Percentiles rank a stretch among this genome's conserved stretches.
Evolutionary conservation across 2,113 vertebrate species (phyloP).

Genomic region (Mesembrinibis cayennensis): DNA sequence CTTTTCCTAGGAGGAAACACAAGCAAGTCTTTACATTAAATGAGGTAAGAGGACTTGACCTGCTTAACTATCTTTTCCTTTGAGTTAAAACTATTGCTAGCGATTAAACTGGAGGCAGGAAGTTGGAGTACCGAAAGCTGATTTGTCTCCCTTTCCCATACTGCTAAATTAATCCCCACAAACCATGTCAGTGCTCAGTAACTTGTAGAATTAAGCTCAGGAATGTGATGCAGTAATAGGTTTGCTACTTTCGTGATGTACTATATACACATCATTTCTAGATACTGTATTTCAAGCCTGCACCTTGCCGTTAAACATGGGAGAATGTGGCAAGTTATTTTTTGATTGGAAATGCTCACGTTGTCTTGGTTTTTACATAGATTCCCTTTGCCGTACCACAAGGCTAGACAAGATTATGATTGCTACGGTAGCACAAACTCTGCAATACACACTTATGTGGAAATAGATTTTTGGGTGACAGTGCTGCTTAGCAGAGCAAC

Average conservation of each 20-base stretch:
- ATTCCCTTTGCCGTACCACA: neutral
- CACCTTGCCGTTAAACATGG: neutral
- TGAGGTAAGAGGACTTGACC: neutral
- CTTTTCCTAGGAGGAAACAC: neutral
- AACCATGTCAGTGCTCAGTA: neutral
- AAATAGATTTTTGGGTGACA: neutral
- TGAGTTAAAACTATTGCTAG: neutral
- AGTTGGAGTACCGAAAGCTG: neutral
- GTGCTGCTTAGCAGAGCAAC: neutral
- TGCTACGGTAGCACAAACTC: neutral
- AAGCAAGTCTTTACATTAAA: neutral
- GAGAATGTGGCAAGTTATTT: neutral
- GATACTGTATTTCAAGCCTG: neutral
- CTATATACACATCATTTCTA: neutral
- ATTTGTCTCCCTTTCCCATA: neutral
- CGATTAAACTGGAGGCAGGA: neutral
- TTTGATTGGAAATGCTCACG: neutral
- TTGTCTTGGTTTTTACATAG: neutral
- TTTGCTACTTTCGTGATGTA: neutral
- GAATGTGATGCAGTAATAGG: neutral
- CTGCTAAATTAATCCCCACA: neutral
- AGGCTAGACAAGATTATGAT: neutral
- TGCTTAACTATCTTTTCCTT: neutral
- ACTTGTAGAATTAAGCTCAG: neutral
- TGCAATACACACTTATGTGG: rapidly evolving